Evolutionary conservation across 2,797 vertebrate genomes (phyloP).

Genomic region (Helicolenus hilgendorfi): DNA sequence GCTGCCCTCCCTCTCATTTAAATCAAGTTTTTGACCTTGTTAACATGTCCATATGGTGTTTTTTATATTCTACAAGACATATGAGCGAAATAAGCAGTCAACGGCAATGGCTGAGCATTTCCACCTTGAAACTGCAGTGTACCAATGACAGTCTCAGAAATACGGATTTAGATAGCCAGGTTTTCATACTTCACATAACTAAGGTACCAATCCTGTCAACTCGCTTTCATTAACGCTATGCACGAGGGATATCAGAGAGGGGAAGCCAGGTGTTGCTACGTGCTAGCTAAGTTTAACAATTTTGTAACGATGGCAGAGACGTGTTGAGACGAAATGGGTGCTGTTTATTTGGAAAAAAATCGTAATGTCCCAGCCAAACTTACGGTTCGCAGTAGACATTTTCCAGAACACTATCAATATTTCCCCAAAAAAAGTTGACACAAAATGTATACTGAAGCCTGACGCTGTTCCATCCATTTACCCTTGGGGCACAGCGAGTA

Average conservation of each 20-base stretch:
- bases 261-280: not conserved
- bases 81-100: accelerated
- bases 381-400: not conserved
- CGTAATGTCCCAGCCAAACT: not conserved
- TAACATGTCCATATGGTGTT: not conserved
- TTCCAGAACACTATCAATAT: not conserved
- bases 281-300: not conserved
- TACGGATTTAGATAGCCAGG: not conserved
- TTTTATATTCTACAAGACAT: not conserved
- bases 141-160: not conserved
- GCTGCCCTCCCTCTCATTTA: not conserved
- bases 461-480: not conserved
- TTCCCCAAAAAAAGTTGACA: accelerated
- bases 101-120: not conserved
- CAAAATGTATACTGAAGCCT: not conserved
- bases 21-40: not conserved
- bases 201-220: not conserved
- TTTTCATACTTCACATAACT: not conserved
- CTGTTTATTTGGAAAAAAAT: not conserved
- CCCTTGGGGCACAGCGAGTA: not conserved
- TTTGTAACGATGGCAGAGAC: not conserved
- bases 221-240: not conserved
- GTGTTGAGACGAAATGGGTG: not conserved
- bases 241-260: not conserved
- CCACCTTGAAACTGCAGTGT: not conserved